Evolutionary conservation across 1,140 invertebrate genomes (phyloP), one percentile per base, ranked within the genome.

Genomic region (Panagrolaimus sp.): DNA sequence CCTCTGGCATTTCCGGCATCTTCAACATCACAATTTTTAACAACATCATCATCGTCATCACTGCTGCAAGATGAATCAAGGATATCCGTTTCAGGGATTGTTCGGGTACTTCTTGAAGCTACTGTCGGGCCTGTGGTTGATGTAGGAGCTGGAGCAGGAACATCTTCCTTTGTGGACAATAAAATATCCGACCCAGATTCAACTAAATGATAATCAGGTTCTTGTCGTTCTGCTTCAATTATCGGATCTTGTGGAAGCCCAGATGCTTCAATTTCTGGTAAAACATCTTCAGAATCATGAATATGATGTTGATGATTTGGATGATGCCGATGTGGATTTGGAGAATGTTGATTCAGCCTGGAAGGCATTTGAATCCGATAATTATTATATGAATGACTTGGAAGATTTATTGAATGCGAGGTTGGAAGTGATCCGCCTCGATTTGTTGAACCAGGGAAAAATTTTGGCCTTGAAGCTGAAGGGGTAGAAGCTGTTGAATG

Each of bases 41-140:
- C 45, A 1, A 68, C 72, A 10, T 73, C 71, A 43, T 73, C 71
- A 21, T 58, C 52, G 15, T 21, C 28, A 24, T 73, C 71, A 21
- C 74, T 72, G 26, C 28, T 52, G n/a, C 43, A 52, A 14, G 72
- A 74, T 43, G 43, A 46, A 72, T 67, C 72, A 15, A 73, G 71
- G 43, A 73, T 73, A 44, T 73, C 71, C 1, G 71, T 73, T 47
- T 73, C 71, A 6, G 71, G 48, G 10, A 72, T 52, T 4, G 47
- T 24, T 38, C 7, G 2, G 7, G 2, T 7, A 28, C 52, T 28
- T 26, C 17, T 58, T 17, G 52, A 21, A 10, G 1, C 52, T 38
- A 38, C 32, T 17, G 52, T 26, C 5, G 52, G 17, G 14, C 52
- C 21, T n/a, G 21, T 24, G 26, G 9, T 3, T n/a, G 21, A 21